Evolutionary conservation across 2,797 vertebrate genomes (phyloP).

Genomic region (Brachyalestes nurse): DNA sequence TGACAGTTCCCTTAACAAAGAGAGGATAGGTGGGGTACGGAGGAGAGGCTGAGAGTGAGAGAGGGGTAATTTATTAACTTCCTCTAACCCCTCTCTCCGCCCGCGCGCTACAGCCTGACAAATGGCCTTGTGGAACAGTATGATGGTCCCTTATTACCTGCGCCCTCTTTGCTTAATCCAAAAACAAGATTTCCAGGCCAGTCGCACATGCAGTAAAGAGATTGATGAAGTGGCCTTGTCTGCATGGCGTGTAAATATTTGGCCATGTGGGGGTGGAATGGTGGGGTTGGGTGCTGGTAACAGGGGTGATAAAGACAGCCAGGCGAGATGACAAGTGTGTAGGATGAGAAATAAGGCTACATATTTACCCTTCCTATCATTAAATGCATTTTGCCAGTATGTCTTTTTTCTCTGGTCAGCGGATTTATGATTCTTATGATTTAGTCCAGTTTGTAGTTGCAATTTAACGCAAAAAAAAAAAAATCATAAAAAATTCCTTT

Average conservation of each 20-base stretch:
- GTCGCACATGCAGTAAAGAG: conserved; percentile 68
- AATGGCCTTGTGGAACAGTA: conserved; percentile 71
- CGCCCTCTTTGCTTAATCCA: conserved; percentile 78
- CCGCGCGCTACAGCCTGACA: conserved; percentile 65
- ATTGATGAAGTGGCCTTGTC: conserved; percentile 68
- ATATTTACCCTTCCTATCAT: not conserved
- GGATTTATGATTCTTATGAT: not conserved
- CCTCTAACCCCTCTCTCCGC: conserved; percentile 59
- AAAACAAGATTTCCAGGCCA: conserved; percentile 75
- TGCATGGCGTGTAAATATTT: conserved; percentile 69
- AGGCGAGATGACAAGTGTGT: conserved; percentile 15
- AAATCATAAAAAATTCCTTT: not conserved
- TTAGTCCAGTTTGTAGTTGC: not conserved
- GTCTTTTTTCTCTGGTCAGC: not conserved
- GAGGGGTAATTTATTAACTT: conserved; percentile 60
- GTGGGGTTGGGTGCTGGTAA: conserved; percentile 7
- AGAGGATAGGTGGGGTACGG: conserved; percentile 28
- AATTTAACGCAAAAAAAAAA: not conserved
- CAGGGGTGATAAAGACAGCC: conserved; percentile 31
- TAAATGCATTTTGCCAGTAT: not conserved
- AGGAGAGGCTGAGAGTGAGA: conserved; percentile 43
- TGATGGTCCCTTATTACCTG: conserved; percentile 72
- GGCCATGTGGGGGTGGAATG: conserved; percentile 46
- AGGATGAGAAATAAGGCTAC: not conserved
- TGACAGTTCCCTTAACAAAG: conserved; percentile 22